Conservation (phyloP, 2,888 invertebrate species). For the Ochlodes sylvanus region DNA sequence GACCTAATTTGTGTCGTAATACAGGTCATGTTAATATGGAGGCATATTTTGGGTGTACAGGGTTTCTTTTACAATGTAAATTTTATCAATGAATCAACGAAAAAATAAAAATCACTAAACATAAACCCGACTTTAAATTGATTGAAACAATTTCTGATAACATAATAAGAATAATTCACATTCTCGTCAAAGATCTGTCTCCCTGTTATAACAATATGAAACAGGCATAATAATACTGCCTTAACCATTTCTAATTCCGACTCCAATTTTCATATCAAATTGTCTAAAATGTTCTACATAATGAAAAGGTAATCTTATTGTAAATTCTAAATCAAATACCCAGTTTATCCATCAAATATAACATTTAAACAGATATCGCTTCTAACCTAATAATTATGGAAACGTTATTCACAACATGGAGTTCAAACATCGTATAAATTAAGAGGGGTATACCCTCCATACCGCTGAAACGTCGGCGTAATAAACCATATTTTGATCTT, state of each 20-base stretch:
- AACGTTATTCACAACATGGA: slow-evolving; percentile 39
- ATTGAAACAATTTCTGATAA: too few species aligned
- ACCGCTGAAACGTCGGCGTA: slow-evolving; percentile 56
- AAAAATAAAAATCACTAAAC: too few species aligned
- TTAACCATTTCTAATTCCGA: not conserved
- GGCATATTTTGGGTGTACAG: too few species aligned
- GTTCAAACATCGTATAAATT: slow-evolving; percentile 53
- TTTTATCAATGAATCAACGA: too few species aligned
- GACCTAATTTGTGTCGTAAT: too few species aligned
- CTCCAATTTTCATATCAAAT: not conserved
- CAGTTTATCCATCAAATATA: slow-evolving; percentile 27
- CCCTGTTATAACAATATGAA: too few species aligned
- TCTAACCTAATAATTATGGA: slow-evolving; percentile 40
- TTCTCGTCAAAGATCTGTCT: too few species aligned
- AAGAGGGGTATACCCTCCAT: slow-evolving; percentile 48
- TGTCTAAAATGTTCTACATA: not conserved
- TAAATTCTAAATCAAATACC: slow-evolving; percentile 1
- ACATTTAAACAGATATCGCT: slow-evolving; percentile 29
- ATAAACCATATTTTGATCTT: slow-evolving; percentile 65
- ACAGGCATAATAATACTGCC: not conserved
- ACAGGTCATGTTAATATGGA: too few species aligned
- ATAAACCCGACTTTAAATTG: too few species aligned
- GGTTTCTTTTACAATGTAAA: too few species aligned
- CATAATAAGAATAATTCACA: too few species aligned
- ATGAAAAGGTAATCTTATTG: slow-evolving; percentile 5